Conservation (phyloP, 2,113 vertebrate species). For the Falco punctatus region DNA sequence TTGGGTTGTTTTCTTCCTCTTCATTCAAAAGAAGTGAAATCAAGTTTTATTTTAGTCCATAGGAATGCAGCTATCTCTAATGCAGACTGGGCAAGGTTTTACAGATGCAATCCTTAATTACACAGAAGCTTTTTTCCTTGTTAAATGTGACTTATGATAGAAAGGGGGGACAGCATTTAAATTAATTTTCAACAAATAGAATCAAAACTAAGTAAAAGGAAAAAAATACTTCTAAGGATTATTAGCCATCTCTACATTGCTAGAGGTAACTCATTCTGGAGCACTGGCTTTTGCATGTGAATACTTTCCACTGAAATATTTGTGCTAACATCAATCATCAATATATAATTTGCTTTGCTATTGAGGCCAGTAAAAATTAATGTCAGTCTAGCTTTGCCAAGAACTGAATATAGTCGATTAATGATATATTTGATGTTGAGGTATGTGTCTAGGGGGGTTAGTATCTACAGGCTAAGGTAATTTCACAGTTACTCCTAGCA, state of each 20-base stretch:
- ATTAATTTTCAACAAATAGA: neutral
- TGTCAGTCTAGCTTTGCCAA: neutral
- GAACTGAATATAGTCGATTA: neutral
- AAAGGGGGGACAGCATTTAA: neutral
- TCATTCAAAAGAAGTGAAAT: neutral
- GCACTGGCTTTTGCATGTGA: neutral
- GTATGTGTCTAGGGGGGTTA: neutral
- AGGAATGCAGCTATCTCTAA: neutral
- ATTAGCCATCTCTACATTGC: neutral
- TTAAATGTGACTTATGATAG: neutral
- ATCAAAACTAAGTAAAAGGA: neutral
- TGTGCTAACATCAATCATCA: neutral
- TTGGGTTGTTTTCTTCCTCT: neutral
- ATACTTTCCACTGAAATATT: neutral
- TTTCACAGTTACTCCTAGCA: neutral
- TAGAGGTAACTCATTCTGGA: neutral
- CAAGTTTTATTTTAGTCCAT: neutral
- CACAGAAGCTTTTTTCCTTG: fast-evolving
- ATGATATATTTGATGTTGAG: neutral
- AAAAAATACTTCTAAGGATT: neutral
- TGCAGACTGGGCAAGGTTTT: neutral
- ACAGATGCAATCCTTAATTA: neutral
- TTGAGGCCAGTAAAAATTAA: neutral
- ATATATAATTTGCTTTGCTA: neutral
- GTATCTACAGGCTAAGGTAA: neutral